phyloP scores from a whole-genome alignment of 64 coral and sea anemone genomes.

The Exaiptasia diaphana region DNA sequence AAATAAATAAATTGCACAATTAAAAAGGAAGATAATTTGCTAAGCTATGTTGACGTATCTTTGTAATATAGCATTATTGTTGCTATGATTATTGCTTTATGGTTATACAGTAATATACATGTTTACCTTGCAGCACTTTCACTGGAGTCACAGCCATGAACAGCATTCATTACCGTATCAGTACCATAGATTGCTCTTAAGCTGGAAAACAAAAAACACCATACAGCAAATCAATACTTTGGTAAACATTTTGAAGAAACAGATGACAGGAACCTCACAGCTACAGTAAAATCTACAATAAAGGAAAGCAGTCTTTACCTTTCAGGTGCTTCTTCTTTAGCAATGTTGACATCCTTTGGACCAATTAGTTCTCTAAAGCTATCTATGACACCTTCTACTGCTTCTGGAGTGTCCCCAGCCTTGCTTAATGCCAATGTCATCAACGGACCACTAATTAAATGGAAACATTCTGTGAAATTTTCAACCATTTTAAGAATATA shows the following conservation, averaged over 20 bases:
- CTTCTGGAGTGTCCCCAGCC: conserved; percentile 70
- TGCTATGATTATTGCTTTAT: no score
- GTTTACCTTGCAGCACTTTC: conserved; percentile 96
- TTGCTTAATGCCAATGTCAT: conserved; percentile 85
- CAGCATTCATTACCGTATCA: conserved; percentile 92
- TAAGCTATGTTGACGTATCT: no score
- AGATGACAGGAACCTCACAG: not conserved
- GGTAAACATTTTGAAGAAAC: not conserved
- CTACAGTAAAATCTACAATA: no score
- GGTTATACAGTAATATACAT: no score
- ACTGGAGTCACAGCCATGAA: conserved; percentile 92
- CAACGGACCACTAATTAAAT: conserved; percentile 72
- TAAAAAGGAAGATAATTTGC: no score
- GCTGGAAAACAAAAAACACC: conserved; percentile 47
- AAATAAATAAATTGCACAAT: no score
- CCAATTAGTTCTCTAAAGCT: conserved; percentile 88
- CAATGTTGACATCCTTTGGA: conserved; percentile 92
- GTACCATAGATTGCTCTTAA: conserved; percentile 95
- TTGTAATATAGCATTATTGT: no score
- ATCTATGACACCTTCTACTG: conserved; percentile 57
- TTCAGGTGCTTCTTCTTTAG: conserved; percentile 87
- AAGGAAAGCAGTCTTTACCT: no score
- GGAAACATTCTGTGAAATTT: not conserved
- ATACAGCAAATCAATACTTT: not conserved
- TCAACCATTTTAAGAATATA: not conserved